Base-by-base conservation (phyloP, 2,113 vertebrate species). In the Podarcis raffonei region DNA sequence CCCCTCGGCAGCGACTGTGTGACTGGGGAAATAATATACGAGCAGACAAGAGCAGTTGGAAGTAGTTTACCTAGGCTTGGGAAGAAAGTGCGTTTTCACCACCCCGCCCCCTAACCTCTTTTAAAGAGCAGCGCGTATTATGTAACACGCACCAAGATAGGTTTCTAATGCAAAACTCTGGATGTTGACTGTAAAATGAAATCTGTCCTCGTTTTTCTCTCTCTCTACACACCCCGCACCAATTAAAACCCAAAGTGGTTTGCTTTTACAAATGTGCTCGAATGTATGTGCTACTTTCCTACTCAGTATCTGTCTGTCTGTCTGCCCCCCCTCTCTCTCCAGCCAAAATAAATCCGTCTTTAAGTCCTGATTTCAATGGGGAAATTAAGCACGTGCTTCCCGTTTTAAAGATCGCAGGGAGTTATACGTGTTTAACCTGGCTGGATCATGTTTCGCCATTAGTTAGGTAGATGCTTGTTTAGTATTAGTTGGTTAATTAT, bases 1-100 rank as follows among this genome's bases (percentile, higher is more conserved):
- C 53, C 35, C 25, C 94, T 83, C 90, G 90, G 83, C 59, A 88
- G 59, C 27, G 4, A 16, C 83, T 53, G 89, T 15, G n/a, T 20
- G 18, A 25, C 66, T 62, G 1, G 23, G 12, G 35, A 65, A 77
- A 81, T 59, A 37, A 86, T 57, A 81, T 83, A 76, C 82, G 5
- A 85, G 66, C 59, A 75, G 85, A 57, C 59, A 75, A 76, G 90
- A 71, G 83, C 89, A 72, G 18, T 86, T 90, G 86, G 88, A 86
- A 32, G 53, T 81, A 74, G 0, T 85, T 75, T 37, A 1, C 48
- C 90, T 92, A 69, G 72, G n/a, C 57, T 11, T 5, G 65, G 76
- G 71, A 89, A 84, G 35, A 39, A 23, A 30, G 57, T 27, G 32
- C 15, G 1, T 37, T n/a, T 75, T 12, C n/a, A 32, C 11, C 48